phyloP scores from a whole-genome alignment of 2,888 invertebrate genomes.

The Drosophila anomalipes region DNA sequence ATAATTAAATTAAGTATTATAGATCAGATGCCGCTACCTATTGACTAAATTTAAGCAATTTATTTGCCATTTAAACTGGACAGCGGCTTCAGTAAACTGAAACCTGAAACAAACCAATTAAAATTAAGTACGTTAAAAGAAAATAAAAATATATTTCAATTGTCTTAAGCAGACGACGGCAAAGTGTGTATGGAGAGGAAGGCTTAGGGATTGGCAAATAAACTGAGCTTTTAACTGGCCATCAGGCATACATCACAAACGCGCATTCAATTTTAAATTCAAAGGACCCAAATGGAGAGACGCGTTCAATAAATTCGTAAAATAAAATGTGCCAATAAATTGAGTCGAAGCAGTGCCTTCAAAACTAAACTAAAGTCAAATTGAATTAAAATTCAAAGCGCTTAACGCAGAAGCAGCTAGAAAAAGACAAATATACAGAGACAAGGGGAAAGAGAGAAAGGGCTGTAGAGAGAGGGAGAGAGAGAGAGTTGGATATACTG shows the following conservation, averaged over 20 bases:
- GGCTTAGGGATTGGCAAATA: conserved; percentile 22
- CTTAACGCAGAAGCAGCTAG: conserved; percentile 49
- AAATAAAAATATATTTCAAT: conserved; percentile 15
- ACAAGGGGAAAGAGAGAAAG: not conserved
- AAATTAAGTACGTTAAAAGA: conserved; percentile 36
- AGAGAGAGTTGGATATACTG: not conserved
- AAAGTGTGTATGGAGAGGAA: not conserved
- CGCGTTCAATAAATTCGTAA: conserved; percentile 71
- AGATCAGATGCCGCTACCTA: not conserved
- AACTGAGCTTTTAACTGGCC: conserved; percentile 61
- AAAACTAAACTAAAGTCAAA: conserved; percentile 73
- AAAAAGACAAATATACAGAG: not conserved
- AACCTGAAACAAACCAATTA: conserved; percentile 26
- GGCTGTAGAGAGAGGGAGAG: not conserved
- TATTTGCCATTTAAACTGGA: not conserved
- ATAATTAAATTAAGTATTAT: not conserved
- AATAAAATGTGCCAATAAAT: conserved; percentile 81
- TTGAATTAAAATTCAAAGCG: conserved; percentile 81
- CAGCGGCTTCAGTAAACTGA: not conserved
- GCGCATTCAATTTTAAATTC: conserved; percentile 34
- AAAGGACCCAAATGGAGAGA: conserved; percentile 51
- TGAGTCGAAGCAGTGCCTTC: conserved; percentile 47
- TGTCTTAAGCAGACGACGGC: conserved; percentile 14
- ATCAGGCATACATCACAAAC: conserved; percentile 52
- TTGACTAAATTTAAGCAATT: conserved; percentile 2